Base-by-base conservation (phyloP, 2,797 vertebrate species). In the Pachyuromys duprasi region DNA sequence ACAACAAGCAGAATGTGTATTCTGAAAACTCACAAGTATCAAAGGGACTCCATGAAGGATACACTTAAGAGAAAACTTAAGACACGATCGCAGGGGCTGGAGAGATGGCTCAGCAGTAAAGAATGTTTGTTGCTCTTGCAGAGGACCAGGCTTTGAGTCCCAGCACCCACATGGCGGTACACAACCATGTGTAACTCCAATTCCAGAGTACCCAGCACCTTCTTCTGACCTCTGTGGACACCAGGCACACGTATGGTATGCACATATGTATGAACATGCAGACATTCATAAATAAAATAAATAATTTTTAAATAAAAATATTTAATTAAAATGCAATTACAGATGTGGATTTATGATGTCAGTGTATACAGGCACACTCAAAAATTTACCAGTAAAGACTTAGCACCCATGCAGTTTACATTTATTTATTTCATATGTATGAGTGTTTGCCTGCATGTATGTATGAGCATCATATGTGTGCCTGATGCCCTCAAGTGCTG, bases 351-450 rank as follows among this genome's bases (percentile, higher is more conserved):
- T 55, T 33, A 33, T 24, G 5, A 22, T 4, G 1, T 14, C 33
- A 6, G 2, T 39, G 63, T 69, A 86, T 45, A 18, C 8, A 2
- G 1, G 15, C 17, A 8, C 8, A n/a, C 74, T 79, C 33, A 24
- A 1, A 31, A 2, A 28, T 49, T 36, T 79, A 60, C 63, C 33
- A 31, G 42, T 20, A 20, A 76, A 92, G 55, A 14, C 13, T 62
- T 39, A 17, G n/a, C 6, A 12, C 9, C 9, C 31, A 0, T 0
- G 0, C 20, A 28, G 33, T 70, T 49, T 14, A 69, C 45, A 55
- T 36, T 17, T 55, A 17, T 70, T 55, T 36, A 67, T 67, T 67
- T 84, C 33, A 36, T 70, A 65, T 86, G 45, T 67, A 18, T 86
- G 33, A 70, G 22, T 53, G 33, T 49, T 86, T 69, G 83, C 45